phyloP scores from a whole-genome alignment of 2,113 vertebrate species.

The Cheilinus undulatus region DNA sequence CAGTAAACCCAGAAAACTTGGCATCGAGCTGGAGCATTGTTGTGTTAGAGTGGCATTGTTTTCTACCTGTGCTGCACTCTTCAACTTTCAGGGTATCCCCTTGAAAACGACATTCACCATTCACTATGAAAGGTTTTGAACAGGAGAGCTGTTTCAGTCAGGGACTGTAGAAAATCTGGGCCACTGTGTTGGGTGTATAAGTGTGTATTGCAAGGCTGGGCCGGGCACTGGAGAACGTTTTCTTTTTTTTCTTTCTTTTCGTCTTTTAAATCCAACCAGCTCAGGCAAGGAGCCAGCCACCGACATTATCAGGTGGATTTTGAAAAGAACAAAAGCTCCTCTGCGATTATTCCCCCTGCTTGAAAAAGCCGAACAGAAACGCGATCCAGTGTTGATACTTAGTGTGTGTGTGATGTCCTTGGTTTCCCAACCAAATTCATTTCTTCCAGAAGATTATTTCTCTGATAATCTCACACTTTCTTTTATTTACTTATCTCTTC shows the following conservation, averaged over 20 bases:
- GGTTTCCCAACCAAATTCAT: constrained; percentile 57
- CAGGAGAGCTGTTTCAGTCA: constrained; percentile 37
- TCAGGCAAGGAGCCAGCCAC: constrained; percentile 58
- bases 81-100: constrained; percentile 40
- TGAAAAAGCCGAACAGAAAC: constrained; percentile 33
- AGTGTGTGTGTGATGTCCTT: constrained; percentile 22
- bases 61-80: constrained; percentile 62
- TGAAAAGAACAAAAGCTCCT: constrained; percentile 73
- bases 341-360: constrained; percentile 56
- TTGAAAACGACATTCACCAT: constrained; percentile 51
- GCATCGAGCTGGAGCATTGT: constrained; percentile 32
- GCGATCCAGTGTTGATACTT: constrained; percentile 7
- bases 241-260: constrained; percentile 10
- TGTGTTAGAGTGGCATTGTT: constrained; percentile 39
- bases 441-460: constrained; percentile 64
- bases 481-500: constrained; percentile 65
- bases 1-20: constrained; percentile 58
- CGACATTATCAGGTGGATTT: constrained; percentile 77
- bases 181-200: constrained; percentile 56
- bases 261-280: constrained; percentile 66
- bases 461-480: constrained; percentile 63
- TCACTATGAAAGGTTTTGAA: constrained; percentile 41
- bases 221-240: constrained; percentile 42
- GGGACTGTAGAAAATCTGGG: constrained; percentile 60
- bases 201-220: constrained; percentile 44